Evolutionary conservation across 2,113 vertebrate species (phyloP).

Genomic region (Microcebus tavaratra): DNA sequence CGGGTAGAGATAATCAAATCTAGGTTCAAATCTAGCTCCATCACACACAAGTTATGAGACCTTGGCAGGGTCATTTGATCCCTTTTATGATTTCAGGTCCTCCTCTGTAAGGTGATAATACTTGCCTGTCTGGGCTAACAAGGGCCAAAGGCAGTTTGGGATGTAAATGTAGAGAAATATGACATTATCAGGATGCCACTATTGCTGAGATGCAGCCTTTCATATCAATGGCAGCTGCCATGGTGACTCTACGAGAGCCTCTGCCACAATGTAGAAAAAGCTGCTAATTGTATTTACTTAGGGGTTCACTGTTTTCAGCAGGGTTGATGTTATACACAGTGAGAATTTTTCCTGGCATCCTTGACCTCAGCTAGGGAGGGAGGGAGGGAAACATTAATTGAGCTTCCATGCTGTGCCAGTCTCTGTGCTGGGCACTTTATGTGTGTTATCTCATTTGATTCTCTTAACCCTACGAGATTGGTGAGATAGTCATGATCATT

Average conservation of each 20-base stretch:
- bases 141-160: not conserved
- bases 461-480: not conserved
- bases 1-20: not conserved
- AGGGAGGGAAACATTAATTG: slow-evolving; percentile 20
- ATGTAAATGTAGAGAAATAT: slow-evolving; percentile 11
- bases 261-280: not conserved
- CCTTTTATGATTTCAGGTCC: not conserved
- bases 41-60: not conserved
- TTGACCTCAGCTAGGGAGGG: not conserved
- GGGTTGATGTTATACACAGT: not conserved
- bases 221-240: slow-evolving; percentile 12
- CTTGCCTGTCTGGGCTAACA: not conserved
- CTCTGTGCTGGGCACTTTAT: not conserved
- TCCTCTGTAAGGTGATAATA: slow-evolving; percentile 20
- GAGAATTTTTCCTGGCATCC: not conserved
- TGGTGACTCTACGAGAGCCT: not conserved
- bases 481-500: not conserved
- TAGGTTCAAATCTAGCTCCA: slow-evolving; percentile 31
- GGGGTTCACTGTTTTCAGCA: slow-evolving; percentile 30
- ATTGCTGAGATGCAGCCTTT: not conserved
- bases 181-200: not conserved
- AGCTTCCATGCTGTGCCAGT: not conserved
- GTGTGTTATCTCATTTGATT: not conserved
- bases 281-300: not conserved
- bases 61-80: not conserved